Percentiles rank a stretch among this genome's conserved stretches.
phyloP scores from a whole-genome alignment of 2,113 vertebrate genomes.

The Oenanthe melanoleuca region DNA sequence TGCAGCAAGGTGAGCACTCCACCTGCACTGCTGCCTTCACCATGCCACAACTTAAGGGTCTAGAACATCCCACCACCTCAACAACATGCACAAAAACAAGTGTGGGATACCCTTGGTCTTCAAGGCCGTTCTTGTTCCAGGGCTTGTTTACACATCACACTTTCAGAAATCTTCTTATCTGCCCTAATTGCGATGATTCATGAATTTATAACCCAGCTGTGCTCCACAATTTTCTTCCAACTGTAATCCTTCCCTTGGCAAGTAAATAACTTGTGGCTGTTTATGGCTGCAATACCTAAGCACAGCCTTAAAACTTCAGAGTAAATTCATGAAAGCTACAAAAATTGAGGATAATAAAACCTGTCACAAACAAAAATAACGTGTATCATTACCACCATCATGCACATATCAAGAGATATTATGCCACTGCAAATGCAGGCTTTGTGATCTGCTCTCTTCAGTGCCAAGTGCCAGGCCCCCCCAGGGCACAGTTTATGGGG shows the following conservation, averaged over 20 bases:
- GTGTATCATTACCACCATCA: neutral
- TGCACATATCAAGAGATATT: neutral
- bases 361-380: neutral
- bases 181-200: slow-evolving; percentile 30
- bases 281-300: neutral
- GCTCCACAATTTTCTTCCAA: neutral
- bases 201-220: neutral
- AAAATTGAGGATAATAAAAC: neutral
- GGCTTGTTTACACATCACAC: neutral
- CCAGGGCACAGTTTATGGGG: neutral
- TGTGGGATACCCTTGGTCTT: neutral
- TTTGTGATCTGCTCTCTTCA: neutral
- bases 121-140: neutral
- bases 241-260: neutral
- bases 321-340: neutral
- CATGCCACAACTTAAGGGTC: fast-evolving
- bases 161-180: slow-evolving; percentile 6
- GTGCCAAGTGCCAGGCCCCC: neutral
- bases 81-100: neutral
- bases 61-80: neutral
- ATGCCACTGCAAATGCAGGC: neutral
- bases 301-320: neutral
- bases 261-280: slow-evolving; percentile 3
- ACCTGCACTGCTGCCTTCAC: neutral
- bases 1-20: neutral